Conservation (phyloP, 1,140 invertebrate species). For the Saccostrea echinata region DNA sequence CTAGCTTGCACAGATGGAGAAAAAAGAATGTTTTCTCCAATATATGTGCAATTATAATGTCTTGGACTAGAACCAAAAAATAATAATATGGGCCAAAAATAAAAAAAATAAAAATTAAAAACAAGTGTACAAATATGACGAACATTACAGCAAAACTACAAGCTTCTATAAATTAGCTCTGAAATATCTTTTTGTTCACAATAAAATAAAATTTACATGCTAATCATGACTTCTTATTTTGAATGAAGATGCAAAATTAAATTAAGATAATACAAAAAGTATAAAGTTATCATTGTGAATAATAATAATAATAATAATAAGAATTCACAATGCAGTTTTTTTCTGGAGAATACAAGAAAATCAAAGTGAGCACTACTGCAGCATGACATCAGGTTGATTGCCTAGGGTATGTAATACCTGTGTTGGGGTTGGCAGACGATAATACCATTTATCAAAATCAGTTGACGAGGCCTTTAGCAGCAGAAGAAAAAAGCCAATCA, state of each 20-base stretch:
- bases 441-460: conserved; percentile 63
- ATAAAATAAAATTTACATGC: too few species aligned
- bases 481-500: conserved; percentile 26
- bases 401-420: conserved; percentile 44
- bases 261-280: background rate
- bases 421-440: conserved; percentile 58
- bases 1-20: too few species aligned
- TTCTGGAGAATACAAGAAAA: background rate
- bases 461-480: conserved; percentile 56
- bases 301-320: background rate
- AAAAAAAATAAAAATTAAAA: too few species aligned
- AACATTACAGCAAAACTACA: too few species aligned
- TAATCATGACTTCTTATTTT: too few species aligned
- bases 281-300: background rate
- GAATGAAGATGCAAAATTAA: background rate
- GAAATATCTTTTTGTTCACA: too few species aligned
- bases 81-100: background rate
- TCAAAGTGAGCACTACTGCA: background rate
- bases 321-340: background rate
- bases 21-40: background rate
- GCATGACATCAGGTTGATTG: background rate
- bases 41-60: background rate
- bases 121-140: too few species aligned
- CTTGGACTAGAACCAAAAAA: background rate
- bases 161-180: too few species aligned